phyloP scores from a whole-genome alignment of 2,888 invertebrate genomes.

The Amblyjoppa proteus region DNA sequence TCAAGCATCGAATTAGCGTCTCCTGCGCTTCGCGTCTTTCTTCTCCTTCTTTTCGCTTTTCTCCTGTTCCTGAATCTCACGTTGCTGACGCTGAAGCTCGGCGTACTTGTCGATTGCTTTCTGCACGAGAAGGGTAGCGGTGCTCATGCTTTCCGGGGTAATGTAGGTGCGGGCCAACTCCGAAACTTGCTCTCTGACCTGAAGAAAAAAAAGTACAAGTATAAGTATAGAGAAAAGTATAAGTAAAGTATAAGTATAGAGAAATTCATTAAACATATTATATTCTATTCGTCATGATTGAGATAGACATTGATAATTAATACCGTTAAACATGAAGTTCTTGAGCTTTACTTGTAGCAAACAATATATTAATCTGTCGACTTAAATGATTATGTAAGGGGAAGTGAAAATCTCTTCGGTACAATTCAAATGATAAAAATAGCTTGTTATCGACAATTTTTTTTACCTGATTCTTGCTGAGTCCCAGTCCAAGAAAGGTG shows the following conservation, averaged over 20 bases:
- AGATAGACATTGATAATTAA: background rate
- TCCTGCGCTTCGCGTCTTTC: conserved; percentile 48
- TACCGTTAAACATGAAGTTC: background rate
- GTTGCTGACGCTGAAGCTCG: conserved; percentile 64
- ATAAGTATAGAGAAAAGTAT: background rate
- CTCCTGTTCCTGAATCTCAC: conserved; percentile 32
- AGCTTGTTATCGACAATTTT: background rate
- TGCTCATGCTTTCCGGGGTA: conserved; percentile 87
- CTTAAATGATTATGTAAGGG: background rate
- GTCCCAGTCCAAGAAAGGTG: conserved; percentile 85
- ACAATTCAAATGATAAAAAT: background rate
- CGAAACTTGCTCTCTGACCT: conserved; percentile 76
- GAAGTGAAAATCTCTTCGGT: background rate
- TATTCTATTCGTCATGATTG: background rate
- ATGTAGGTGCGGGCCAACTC: conserved; percentile 87
- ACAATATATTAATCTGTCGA: background rate
- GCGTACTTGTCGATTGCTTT: conserved; percentile 88
- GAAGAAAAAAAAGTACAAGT: background rate
- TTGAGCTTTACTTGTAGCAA: background rate
- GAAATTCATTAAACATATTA: background rate
- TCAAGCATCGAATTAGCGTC: conserved; percentile 35
- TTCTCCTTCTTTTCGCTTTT: conserved; percentile 39
- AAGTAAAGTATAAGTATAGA: background rate
- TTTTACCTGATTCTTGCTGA: conserved; percentile 71
- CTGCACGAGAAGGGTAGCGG: conserved; percentile 87